Base-by-base conservation (phyloP, 2,888 invertebrate species). In the Lasioglossum oenotherae region DNA sequence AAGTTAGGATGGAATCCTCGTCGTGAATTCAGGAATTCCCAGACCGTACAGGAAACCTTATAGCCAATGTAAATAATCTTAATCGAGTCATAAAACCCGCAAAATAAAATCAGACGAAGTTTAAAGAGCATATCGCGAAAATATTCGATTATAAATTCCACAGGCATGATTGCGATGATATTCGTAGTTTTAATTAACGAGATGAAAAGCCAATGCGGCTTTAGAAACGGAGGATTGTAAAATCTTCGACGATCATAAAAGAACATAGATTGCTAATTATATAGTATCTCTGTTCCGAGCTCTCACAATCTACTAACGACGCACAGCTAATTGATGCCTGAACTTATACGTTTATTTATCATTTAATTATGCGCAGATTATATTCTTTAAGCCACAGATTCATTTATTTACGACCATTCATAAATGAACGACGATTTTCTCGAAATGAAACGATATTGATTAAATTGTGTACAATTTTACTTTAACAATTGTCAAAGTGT, bases 1-100 rank as follows among this genome's bases (percentile, higher is more conserved):
- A 76, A 12, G 60, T 41, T 64, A 44, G 2, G 23, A 76, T 64
- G 14, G 75, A 44, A 64, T 64, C 75, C n/a, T 64, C 27, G 44
- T 23, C 44, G 16, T 41, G 44, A 76, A 64, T 76, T 14, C 69
- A 38, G 64, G 64, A 31, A 64, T 64, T 31, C 64, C 31, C 6
- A 64, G 69, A 10, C 38, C 35, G 38, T 41, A 23, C 41, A 38
- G 69, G 69, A 41, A 69, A 41, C 23, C 35, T 12, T 41, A n/a
- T 10, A 69, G 38, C 41, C 12, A 35, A 35, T 41, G 4, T 35
- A 35, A 35, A 67, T 67, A 35, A 67, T 19, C 35, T 35, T 35
- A 23, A 67, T 23, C 35, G 35, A 4, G 8, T 67, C 69, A 41
- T 69, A 69, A 41, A 69, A 69, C 41, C 1, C 2, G 4, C 1